Percentiles rank a stretch among this genome's conserved stretches.
Evolutionary conservation across 2,888 invertebrate species (phyloP).

Genomic region (Chrysopilus asiliformis): DNA sequence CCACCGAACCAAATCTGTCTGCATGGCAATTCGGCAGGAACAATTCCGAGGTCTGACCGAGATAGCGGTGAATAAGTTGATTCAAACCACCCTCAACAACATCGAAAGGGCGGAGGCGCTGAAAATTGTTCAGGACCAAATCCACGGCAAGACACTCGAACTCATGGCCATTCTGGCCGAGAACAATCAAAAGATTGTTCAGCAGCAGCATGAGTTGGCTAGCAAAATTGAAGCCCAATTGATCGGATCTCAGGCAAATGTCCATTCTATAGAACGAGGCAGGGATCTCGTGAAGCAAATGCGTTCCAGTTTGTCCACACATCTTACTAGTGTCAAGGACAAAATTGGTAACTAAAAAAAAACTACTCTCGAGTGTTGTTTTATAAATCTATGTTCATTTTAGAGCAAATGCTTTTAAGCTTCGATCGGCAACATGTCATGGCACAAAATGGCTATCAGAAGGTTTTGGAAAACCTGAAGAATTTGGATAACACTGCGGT

Average conservation of each 20-base stretch:
- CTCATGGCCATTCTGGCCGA: slow-evolving; percentile 34
- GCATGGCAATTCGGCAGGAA: slow-evolving; percentile 46
- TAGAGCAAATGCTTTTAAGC: slow-evolving; percentile 22
- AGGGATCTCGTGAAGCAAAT: slow-evolving; percentile 45
- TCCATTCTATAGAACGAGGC: slow-evolving; percentile 43
- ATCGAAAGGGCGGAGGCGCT: slow-evolving; percentile 30
- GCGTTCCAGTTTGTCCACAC: slow-evolving; percentile 37
- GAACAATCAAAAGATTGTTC: slow-evolving; percentile 37
- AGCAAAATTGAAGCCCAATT: slow-evolving; percentile 8
- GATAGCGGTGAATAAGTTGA: slow-evolving; percentile 48
- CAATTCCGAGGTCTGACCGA: slow-evolving; percentile 52
- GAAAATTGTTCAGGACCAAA: slow-evolving; percentile 37
- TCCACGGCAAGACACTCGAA: slow-evolving; percentile 35
- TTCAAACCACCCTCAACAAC: slow-evolving; percentile 41
- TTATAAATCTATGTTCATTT: background rate
- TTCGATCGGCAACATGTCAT: slow-evolving; percentile 38
- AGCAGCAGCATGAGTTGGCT: slow-evolving; percentile 37
- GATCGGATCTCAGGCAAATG: slow-evolving; percentile 28
- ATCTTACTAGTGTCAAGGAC: slow-evolving; percentile 41
- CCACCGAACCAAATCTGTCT: slow-evolving; percentile 53
- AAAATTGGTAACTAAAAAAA: slow-evolving; percentile 32
- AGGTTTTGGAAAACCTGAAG: slow-evolving; percentile 41
- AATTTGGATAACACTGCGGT: slow-evolving; percentile 38
- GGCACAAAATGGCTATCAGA: slow-evolving; percentile 39
- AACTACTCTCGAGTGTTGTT: background rate